These are phyloP conservation scores for Andrena haemorrhoa DNA, from an alignment of 2,888 invertebrate species.

Conservation along the genomic window DNA sequence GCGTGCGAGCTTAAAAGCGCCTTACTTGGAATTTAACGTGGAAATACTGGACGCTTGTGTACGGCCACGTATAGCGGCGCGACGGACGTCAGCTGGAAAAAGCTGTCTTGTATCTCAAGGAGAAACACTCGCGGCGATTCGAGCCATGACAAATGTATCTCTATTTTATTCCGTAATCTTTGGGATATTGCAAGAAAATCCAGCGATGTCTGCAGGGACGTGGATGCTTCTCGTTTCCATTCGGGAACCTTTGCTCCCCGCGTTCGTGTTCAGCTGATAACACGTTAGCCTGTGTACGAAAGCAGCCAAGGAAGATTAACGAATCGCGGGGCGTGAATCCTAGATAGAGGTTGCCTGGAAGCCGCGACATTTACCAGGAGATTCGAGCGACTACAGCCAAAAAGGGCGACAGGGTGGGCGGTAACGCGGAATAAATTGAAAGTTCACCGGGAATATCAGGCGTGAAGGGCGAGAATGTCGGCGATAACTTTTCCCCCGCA, in stretches of 20 bases:
- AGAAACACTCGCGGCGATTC: conserved; percentile 34
- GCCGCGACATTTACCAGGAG: conserved; percentile 61
- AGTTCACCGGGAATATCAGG: conserved; percentile 66
- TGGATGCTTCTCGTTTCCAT: background rate
- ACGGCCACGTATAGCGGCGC: conserved; percentile 10
- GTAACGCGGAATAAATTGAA: conserved; percentile 65
- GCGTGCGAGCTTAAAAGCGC: conserved; percentile 37
- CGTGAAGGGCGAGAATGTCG: conserved; percentile 58
- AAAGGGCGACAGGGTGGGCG: background rate
- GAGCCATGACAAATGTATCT: conserved; percentile 36
- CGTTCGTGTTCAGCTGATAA: background rate
- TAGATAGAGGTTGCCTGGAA: conserved; percentile 25
- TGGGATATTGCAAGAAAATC: background rate
- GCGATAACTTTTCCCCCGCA: conserved; percentile 59
- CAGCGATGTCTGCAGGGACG: background rate
- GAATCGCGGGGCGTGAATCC: conserved; percentile 26
- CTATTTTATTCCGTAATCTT: background rate
- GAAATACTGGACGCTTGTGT: conserved; percentile 28
- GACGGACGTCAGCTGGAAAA: conserved; percentile 19
- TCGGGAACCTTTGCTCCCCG: background rate
- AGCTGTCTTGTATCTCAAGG: conserved; percentile 4
- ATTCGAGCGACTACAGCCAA: conserved; percentile 43
- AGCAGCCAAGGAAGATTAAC: conserved; percentile 14
- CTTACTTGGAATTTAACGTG: conserved; percentile 19
- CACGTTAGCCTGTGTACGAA: background rate